Evolutionary conservation across 2,113 vertebrate species (phyloP).

Genomic region (Elaphurus davidianus): DNA sequence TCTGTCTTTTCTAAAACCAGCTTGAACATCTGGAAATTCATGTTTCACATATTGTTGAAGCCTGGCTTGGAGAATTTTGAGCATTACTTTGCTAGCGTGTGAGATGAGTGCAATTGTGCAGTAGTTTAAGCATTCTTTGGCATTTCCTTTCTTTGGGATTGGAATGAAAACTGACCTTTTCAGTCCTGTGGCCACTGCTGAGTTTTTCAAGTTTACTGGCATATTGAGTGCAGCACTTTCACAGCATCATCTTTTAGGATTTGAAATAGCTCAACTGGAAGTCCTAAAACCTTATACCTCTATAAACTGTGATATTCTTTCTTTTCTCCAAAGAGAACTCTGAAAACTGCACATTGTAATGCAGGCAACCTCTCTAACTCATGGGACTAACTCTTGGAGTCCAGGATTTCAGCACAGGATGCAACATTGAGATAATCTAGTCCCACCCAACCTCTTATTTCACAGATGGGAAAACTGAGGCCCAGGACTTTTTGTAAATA

Average conservation of each 20-base stretch:
- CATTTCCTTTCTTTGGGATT: neutral
- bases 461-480: neutral
- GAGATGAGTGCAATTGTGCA: neutral
- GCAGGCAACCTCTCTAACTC: neutral
- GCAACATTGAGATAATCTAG: neutral
- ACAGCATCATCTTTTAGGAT: neutral
- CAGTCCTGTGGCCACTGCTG: neutral
- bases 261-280: neutral
- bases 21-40: neutral
- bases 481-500: neutral
- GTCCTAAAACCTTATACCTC: neutral
- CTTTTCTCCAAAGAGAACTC: neutral
- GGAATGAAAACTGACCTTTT: neutral
- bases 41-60: neutral
- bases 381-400: neutral
- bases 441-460: neutral
- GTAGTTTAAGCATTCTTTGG: neutral
- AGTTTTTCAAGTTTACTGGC: neutral
- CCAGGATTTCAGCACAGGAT: neutral
- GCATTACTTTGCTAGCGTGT: neutral
- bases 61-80: neutral
- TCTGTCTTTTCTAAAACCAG: neutral
- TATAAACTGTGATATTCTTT: neutral
- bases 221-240: neutral
- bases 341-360: neutral